Conservation (phyloP, 2,113 vertebrate genomes). For the Sinocyclocheilus maitianheensis region DNA sequence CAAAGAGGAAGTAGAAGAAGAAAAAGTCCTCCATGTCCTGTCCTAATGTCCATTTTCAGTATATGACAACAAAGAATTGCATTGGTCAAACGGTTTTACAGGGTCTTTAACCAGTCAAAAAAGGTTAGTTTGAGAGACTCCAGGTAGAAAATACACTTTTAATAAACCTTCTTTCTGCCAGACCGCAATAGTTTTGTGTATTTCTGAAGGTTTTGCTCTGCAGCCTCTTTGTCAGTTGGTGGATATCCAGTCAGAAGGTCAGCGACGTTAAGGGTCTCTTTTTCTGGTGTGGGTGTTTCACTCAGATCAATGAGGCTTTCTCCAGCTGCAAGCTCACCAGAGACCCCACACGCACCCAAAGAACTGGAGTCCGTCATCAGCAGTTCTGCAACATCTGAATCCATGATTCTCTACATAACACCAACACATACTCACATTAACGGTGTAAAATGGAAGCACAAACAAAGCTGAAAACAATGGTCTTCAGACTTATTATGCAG, state of each 20-base stretch:
- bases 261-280: conserved; percentile 48
- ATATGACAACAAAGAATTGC: not conserved
- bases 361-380: conserved; percentile 62
- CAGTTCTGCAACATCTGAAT: conserved; percentile 74
- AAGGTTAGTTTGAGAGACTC: too few species aligned
- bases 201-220: conserved; percentile 76
- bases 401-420: conserved; percentile 68
- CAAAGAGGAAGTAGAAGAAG: not conserved
- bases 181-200: conserved; percentile 89
- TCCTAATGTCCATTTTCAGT: not conserved
- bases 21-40: not conserved
- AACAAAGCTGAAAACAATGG: not conserved
- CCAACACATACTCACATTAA: conserved; percentile 38
- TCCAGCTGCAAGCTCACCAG: conserved; percentile 38
- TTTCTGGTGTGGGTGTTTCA: conserved; percentile 61
- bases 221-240: conserved; percentile 63
- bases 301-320: conserved; percentile 72
- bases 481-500: not conserved
- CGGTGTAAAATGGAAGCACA: not conserved
- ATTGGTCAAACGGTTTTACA: not conserved
- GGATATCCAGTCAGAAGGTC: conserved; percentile 85
- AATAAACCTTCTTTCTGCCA: conserved; percentile 87
- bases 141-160: not conserved
- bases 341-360: conserved; percentile 68
- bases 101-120: too few species aligned